phyloP scores from a whole-genome alignment of 2,113 vertebrate genomes.

The Cyanoramphus novaezelandiae region DNA sequence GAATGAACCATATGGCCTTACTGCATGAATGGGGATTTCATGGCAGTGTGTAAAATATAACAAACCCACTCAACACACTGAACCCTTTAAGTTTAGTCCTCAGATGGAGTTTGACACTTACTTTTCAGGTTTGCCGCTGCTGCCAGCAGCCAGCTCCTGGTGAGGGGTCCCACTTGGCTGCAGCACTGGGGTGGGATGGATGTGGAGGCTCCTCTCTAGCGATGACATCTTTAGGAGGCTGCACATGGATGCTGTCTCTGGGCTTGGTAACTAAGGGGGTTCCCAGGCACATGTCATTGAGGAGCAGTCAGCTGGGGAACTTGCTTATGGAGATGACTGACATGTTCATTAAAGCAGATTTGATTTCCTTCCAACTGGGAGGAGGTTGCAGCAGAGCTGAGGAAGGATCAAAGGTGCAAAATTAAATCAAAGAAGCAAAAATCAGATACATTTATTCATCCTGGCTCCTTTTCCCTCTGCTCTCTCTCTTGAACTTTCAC shows the following conservation, averaged over 20 bases:
- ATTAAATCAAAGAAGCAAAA: not conserved
- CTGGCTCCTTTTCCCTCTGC: not conserved
- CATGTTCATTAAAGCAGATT: not conserved
- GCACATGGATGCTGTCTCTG: not conserved
- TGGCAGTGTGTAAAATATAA: not conserved
- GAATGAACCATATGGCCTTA: constrained; percentile 36
- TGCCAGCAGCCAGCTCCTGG: not conserved
- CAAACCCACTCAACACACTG: not conserved
- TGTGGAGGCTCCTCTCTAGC: not conserved
- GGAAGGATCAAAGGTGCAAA: not conserved
- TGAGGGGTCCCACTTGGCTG: accelerated
- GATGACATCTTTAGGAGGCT: not conserved
- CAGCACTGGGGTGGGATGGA: not conserved
- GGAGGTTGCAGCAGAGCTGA: not conserved
- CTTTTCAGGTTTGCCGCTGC: not conserved
- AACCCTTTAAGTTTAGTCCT: not conserved
- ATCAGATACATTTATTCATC: not conserved
- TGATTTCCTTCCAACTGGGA: not conserved
- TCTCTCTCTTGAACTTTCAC: not conserved
- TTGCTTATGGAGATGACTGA: not conserved
- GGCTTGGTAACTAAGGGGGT: accelerated
- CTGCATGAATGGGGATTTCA: not conserved
- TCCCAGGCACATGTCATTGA: not conserved
- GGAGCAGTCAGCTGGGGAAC: not conserved
- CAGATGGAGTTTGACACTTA: not conserved